phyloP scores from a whole-genome alignment of 2,888 invertebrate species.

The Rosalia funebris region DNA sequence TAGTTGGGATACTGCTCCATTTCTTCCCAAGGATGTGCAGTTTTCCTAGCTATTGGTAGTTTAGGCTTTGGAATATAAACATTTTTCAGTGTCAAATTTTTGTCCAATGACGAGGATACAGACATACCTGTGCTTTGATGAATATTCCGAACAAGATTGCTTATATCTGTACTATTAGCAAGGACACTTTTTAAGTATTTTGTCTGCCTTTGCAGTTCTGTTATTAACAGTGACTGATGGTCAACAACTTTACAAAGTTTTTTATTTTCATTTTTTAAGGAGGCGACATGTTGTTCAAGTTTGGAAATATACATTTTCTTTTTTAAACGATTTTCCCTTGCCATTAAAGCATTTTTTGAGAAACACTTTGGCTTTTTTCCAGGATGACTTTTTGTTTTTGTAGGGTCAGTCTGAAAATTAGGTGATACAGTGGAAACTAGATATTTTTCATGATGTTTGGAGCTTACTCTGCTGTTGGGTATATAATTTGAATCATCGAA shows the following conservation, averaged over 20 bases:
- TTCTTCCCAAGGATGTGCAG: conserved; percentile 49
- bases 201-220: conserved; percentile 67
- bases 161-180: conserved; percentile 67
- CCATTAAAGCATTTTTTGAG: conserved; percentile 70
- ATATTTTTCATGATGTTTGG: conserved; percentile 2
- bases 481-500: conserved; percentile 30
- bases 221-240: conserved; percentile 64
- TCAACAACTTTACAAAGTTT: conserved; percentile 65
- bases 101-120: conserved; percentile 58
- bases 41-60: conserved; percentile 42
- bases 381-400: conserved; percentile 31
- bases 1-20: conserved; percentile 33
- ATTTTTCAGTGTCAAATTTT: conserved; percentile 47
- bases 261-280: conserved; percentile 64
- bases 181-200: conserved; percentile 68
- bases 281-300: conserved; percentile 66
- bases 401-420: conserved; percentile 30
- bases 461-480: conserved; percentile 31
- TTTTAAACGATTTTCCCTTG: conserved; percentile 70
- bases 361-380: conserved; percentile 61
- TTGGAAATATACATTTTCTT: conserved; percentile 71
- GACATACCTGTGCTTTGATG: conserved; percentile 59
- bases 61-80: conserved; percentile 47
- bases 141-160: conserved; percentile 65
- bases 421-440: conserved; percentile 11